These are phyloP conservation scores for Hyposoter dolosus DNA, from an alignment of 2,888 invertebrate genomes.

Conservation along the genomic window DNA sequence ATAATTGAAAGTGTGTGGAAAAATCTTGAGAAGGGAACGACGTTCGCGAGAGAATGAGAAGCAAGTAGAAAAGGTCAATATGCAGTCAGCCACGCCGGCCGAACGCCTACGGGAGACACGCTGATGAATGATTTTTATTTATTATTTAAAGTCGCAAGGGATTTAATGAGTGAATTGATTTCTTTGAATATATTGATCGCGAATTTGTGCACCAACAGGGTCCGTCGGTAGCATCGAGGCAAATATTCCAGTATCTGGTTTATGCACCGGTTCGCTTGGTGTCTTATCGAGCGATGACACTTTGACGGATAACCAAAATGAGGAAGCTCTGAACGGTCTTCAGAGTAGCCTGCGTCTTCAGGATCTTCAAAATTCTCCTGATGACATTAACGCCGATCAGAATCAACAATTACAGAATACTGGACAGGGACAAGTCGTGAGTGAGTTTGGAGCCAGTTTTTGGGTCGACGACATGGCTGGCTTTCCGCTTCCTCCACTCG, in stretches of 20 bases:
- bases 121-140: not conserved
- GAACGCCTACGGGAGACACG: not conserved
- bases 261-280: conserved; percentile 81
- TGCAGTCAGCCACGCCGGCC: conserved; percentile 7
- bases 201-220: conserved; percentile 72
- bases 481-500: conserved; percentile 93
- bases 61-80: conserved; percentile 44
- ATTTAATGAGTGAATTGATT: not conserved
- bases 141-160: not conserved
- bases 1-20: not conserved
- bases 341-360: conserved; percentile 81
- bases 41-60: not conserved
- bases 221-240: conserved; percentile 84
- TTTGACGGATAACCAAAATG: conserved; percentile 75
- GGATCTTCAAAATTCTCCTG: conserved; percentile 81
- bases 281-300: conserved; percentile 80
- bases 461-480: conserved; percentile 94
- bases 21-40: not conserved
- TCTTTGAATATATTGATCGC: not conserved
- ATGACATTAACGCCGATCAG: conserved; percentile 79
- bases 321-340: conserved; percentile 70
- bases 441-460: conserved; percentile 85
- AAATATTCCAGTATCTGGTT: conserved; percentile 81
- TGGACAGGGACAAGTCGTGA: conserved; percentile 80
- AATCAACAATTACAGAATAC: conserved; percentile 79